Conservation (phyloP, 2,113 vertebrate species). For the Verasper variegatus region DNA sequence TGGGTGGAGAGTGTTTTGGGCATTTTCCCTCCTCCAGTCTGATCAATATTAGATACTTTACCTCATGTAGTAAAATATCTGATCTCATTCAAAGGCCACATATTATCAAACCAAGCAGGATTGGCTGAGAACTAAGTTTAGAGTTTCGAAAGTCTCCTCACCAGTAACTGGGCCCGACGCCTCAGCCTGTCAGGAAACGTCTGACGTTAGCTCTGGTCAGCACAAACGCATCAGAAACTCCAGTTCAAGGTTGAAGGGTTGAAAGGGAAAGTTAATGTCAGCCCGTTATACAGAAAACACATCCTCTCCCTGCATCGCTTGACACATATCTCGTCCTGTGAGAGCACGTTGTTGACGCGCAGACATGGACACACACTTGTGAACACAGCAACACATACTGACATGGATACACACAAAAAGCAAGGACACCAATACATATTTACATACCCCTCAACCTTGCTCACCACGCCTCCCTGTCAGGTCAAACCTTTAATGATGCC, state of each 20-base stretch:
- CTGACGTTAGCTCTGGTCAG: slow-evolving; percentile 14
- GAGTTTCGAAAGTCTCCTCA: neutral
- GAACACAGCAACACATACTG: slow-evolving; percentile 28
- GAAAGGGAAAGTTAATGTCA: slow-evolving; percentile 51
- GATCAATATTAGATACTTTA: neutral
- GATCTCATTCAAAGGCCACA: neutral
- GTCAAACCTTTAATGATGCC: slow-evolving; percentile 67
- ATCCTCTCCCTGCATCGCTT: slow-evolving; percentile 44
- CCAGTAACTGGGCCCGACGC: too few relatives aligned
- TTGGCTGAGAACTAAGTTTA: neutral
- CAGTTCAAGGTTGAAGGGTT: slow-evolving; percentile 65
- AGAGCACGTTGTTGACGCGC: slow-evolving; percentile 23
- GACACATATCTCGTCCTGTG: slow-evolving; percentile 21
- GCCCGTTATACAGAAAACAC: slow-evolving; percentile 43
- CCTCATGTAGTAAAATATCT: neutral
- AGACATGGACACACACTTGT: neutral
- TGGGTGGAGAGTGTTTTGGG: neutral
- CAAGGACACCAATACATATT: slow-evolving; percentile 30
- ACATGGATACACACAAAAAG: slow-evolving; percentile 15
- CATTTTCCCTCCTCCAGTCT: neutral
- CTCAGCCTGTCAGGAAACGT: slow-evolving; percentile 6
- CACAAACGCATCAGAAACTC: neutral
- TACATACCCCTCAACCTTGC: slow-evolving; percentile 39
- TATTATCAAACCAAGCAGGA: neutral
- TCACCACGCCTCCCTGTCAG: slow-evolving; percentile 62